Evolutionary conservation across 2,888 invertebrate species (phyloP).

Genomic region (Eudemis profundana): DNA sequence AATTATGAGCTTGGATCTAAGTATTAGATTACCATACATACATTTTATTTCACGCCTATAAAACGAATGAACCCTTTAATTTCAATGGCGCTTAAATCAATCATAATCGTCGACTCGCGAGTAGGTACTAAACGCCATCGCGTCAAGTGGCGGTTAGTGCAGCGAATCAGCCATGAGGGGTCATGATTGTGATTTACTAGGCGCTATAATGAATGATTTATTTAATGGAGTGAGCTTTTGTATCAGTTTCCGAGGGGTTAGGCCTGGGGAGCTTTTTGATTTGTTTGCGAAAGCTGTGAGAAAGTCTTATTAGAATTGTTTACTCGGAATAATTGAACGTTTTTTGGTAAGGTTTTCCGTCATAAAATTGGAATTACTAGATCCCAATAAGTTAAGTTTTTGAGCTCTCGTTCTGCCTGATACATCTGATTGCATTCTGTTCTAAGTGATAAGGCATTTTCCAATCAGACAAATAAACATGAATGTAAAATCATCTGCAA

Average conservation of each 20-base stretch:
- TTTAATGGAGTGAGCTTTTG: conserved; percentile 51
- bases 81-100: conserved; percentile 4
- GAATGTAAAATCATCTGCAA: too few species aligned
- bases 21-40: too few species aligned
- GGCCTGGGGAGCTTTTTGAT: conserved; percentile 5
- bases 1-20: too few species aligned
- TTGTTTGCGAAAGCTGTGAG: conserved; percentile 7
- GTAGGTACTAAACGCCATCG: conserved; percentile 21
- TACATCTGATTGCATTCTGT: too few species aligned
- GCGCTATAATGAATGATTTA: conserved; percentile 44
- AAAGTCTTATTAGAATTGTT: conserved; percentile 20
- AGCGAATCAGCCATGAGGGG: conserved; percentile 28
- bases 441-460: too few species aligned
- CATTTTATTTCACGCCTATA: too few species aligned
- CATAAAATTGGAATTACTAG: too few species aligned
- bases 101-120: conserved; percentile 30
- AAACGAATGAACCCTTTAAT: conserved; percentile 5
- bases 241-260: conserved; percentile 19
- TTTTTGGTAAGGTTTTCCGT: neutral
- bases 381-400: too few species aligned
- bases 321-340: neutral
- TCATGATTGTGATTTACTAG: conserved; percentile 49
- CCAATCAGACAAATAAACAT: too few species aligned
- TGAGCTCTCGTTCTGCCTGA: too few species aligned
- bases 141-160: conserved; percentile 21